A percentile compares a stretch with the other conserved stretches of the same genome.
Conservation (phyloP, 2,113 vertebrate genomes). For the Aramus guarauna region DNA sequence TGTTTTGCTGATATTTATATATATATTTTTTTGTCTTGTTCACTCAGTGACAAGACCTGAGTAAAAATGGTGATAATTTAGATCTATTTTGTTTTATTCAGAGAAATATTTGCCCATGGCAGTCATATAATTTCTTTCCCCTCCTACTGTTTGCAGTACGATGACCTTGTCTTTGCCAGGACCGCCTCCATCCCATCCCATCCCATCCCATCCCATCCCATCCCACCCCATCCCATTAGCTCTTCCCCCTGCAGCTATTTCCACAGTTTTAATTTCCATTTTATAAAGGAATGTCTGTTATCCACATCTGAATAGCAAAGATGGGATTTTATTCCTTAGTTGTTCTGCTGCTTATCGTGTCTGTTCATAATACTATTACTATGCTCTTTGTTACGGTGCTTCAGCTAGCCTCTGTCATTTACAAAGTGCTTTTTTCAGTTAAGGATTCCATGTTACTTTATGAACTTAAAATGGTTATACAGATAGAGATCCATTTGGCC, state of each 20-base stretch:
- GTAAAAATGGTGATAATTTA: neutral
- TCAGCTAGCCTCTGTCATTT: neutral
- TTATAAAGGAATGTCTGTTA: neutral
- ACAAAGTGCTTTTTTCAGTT: neutral
- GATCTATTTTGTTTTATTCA: slow-evolving; percentile 31
- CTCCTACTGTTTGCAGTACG: neutral
- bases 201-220: neutral
- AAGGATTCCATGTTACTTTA: neutral
- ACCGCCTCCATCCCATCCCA: neutral
- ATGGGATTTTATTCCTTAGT: neutral
- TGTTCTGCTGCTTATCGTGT: neutral
- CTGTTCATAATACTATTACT: neutral
- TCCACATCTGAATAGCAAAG: neutral
- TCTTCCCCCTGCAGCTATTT: slow-evolving; percentile 17
- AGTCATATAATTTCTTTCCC: slow-evolving; percentile 5
- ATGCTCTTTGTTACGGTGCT: neutral
- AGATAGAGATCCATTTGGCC: neutral
- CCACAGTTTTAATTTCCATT: neutral
- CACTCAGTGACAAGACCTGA: neutral
- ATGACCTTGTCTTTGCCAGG: neutral
- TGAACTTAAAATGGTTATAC: neutral
- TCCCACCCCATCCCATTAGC: neutral
- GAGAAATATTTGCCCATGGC: neutral
- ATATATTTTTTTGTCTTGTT: neutral
- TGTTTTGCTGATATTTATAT: neutral